Percentiles rank a stretch among this genome's conserved stretches.
These are phyloP conservation scores for Ceyx margarethae DNA, from an alignment of 2,113 vertebrate species.

Conservation along the genomic window DNA sequence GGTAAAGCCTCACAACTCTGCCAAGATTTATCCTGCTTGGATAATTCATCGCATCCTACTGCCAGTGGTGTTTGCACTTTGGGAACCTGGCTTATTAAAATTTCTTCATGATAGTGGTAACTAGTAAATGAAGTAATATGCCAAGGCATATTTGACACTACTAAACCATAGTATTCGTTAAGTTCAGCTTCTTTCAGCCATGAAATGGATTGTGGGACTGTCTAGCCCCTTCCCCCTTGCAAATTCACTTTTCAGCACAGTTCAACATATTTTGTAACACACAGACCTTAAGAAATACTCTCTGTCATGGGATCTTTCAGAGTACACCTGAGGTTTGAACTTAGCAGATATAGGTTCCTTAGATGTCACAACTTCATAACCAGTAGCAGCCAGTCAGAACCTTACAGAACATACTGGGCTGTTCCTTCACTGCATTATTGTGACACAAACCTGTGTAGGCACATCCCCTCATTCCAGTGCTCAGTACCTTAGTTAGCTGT, in stretches of 20 bases:
- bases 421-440: not conserved
- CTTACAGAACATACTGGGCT: not conserved
- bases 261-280: not conserved
- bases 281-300: not conserved
- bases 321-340: not conserved
- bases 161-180: not conserved
- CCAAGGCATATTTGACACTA: not conserved
- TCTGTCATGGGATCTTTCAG: not conserved
- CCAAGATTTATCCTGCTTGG: not conserved
- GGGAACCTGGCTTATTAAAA: not conserved
- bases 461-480: not conserved
- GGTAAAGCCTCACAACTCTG: not conserved
- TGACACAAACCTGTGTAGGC: not conserved
- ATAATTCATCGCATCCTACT: not conserved
- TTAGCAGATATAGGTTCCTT: not conserved
- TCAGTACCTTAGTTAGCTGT: not conserved
- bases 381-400: not conserved
- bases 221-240: not conserved
- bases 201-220: not conserved
- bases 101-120: not conserved
- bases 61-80: not conserved
- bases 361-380: not conserved
- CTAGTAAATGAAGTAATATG: not conserved
- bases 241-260: not conserved
- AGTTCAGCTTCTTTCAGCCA: not conserved